These are phyloP conservation scores for Dascillus cervinus DNA, from an alignment of 2,888 invertebrate species.

Conservation along the genomic window DNA sequence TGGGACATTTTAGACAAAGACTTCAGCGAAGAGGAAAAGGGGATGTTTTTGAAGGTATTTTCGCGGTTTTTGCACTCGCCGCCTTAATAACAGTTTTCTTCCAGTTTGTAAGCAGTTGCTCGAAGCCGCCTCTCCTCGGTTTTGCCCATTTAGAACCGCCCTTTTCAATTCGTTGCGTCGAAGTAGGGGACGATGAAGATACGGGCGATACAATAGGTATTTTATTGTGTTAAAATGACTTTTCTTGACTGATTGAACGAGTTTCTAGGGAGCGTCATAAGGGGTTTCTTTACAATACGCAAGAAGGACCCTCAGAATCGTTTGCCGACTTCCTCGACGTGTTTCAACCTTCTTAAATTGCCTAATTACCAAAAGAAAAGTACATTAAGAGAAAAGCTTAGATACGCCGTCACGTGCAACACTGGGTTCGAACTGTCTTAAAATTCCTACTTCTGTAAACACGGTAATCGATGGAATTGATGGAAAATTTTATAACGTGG, in stretches of 20 bases:
- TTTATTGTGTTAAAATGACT: no score
- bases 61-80: no score
- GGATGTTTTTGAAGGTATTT: slow-evolving; percentile 88
- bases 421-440: slow-evolving; percentile 99
- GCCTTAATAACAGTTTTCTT: no score
- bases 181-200: slow-evolving; percentile 96
- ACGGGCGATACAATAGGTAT: slow-evolving; percentile 80
- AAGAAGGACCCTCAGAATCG: slow-evolving; percentile 91
- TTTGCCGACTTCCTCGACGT: slow-evolving; percentile 97
- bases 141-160: slow-evolving; percentile 96
- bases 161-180: slow-evolving; percentile 97
- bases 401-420: slow-evolving; percentile 95
- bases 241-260: slow-evolving; percentile 31
- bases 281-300: slow-evolving; percentile 96
- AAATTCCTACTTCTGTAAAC: no score
- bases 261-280: slow-evolving; percentile 93
- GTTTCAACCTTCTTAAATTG: slow-evolving; percentile 95
- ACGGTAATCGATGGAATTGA: no score
- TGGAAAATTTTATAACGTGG: no score
- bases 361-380: slow-evolving; percentile 98
- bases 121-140: slow-evolving; percentile 92
- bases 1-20: slow-evolving; percentile 97
- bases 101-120: slow-evolving; percentile 73
- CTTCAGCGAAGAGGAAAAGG: slow-evolving; percentile 85
- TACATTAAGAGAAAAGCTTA: slow-evolving; percentile 88